Evolutionary conservation across 1,140 invertebrate genomes (phyloP).

Genomic region (Apis florea): DNA sequence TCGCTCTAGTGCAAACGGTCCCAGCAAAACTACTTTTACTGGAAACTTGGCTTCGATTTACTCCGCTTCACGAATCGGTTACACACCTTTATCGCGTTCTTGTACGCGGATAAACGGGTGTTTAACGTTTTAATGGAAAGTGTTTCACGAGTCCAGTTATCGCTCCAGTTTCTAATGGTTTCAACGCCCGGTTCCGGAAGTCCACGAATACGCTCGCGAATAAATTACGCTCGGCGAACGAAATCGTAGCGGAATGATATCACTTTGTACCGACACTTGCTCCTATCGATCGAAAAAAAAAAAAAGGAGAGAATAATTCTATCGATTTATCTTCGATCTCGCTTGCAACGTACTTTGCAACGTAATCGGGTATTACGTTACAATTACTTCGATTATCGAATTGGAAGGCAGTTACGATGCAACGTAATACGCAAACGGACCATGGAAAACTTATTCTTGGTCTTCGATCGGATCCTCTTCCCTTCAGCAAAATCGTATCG

Average conservation of each 20-base stretch:
- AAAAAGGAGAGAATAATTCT: slow-evolving; percentile 26
- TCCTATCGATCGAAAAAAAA: neutral
- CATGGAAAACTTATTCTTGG: too few relatives aligned
- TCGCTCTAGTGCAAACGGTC: neutral
- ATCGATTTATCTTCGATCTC: too few relatives aligned
- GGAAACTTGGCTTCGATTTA: neutral
- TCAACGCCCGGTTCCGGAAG: neutral
- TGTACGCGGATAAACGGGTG: slow-evolving; percentile 1
- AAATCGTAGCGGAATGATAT: neutral
- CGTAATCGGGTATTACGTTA: neutral
- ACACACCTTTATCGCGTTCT: neutral
- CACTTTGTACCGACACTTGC: neutral
- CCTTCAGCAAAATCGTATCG: too few relatives aligned
- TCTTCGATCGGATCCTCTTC: too few relatives aligned
- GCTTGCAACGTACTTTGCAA: neutral
- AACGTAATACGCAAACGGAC: neutral
- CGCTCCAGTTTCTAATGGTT: slow-evolving; percentile 19
- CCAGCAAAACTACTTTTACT: slow-evolving; percentile 13
- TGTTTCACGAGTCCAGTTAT: slow-evolving; percentile 27
- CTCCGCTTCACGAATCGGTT: neutral
- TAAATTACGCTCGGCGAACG: neutral
- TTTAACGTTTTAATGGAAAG: slow-evolving; percentile 32
- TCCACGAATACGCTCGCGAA: neutral
- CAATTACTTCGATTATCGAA: neutral
- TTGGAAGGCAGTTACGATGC: neutral